Percentiles rank a stretch among this genome's conserved stretches.
Evolutionary conservation across 2,113 vertebrate genomes (phyloP).

Genomic region (Scolopax mira): DNA sequence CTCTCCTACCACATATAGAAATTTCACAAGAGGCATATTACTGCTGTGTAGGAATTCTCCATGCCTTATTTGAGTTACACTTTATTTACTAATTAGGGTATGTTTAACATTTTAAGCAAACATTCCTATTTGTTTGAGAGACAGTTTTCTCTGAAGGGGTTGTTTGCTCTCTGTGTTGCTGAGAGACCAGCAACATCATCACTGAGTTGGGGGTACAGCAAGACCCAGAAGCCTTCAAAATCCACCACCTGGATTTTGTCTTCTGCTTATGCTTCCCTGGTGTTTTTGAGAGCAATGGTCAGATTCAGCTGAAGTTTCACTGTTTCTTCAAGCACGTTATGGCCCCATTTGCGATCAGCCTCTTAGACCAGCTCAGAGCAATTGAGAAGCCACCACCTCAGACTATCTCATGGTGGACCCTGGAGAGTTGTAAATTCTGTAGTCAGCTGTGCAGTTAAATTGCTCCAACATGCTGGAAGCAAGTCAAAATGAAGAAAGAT

Average conservation of each 20-base stretch:
- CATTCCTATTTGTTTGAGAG: background rate
- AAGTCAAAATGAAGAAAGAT: background rate
- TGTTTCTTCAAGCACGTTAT: background rate
- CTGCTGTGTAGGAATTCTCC: background rate
- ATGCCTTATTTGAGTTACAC: background rate
- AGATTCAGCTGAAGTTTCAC: background rate
- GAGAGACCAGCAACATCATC: too few species aligned
- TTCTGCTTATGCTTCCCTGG: background rate
- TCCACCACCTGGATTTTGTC: background rate
- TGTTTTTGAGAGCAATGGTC: accelerated
- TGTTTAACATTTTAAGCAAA: slow-evolving; percentile 5
- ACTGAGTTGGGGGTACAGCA: background rate
- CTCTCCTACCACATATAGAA: background rate
- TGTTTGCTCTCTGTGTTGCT: background rate
- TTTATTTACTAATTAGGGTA: slow-evolving; percentile 20
- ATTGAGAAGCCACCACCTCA: background rate
- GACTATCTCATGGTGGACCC: background rate
- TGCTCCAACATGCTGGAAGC: background rate
- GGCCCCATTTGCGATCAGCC: background rate
- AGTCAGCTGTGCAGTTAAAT: background rate
- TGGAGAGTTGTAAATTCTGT: background rate
- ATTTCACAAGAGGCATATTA: background rate
- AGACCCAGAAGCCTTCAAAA: background rate
- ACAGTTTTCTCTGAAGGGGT: background rate
- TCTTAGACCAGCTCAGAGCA: background rate